phyloP scores from a whole-genome alignment of 2,797 vertebrate species.

The Chelmon rostratus region DNA sequence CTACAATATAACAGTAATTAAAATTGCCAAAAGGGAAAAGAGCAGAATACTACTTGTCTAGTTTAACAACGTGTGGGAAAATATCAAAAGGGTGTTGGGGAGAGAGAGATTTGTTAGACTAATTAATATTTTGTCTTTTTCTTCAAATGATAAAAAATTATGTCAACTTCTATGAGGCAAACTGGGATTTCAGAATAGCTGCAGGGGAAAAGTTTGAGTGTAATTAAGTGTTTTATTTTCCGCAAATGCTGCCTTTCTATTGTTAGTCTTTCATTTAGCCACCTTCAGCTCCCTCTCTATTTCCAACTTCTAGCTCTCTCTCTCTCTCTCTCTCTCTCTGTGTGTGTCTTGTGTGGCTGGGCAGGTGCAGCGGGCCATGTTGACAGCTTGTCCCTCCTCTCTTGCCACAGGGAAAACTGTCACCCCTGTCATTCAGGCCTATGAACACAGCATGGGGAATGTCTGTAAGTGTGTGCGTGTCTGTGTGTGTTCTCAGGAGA shows the following conservation, averaged over 20 bases:
- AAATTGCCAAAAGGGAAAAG: conserved; percentile 55
- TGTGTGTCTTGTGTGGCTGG: conserved; percentile 50
- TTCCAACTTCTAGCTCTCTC: conserved; percentile 19
- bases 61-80: conserved; percentile 46
- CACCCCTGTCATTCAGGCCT: conserved; percentile 80
- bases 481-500: conserved; percentile 64
- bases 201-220: conserved; percentile 45
- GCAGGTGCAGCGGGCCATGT: conserved; percentile 80
- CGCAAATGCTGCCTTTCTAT: conserved; percentile 43
- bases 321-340: conserved; percentile 12
- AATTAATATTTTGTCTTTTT: conserved; percentile 64
- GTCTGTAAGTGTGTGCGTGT: conserved; percentile 58
- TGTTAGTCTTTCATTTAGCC: conserved; percentile 57
- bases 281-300: conserved; percentile 33
- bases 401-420: conserved; percentile 80
- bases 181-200: conserved; percentile 55
- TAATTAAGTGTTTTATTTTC: conserved; percentile 70
- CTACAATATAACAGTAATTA: conserved; percentile 70
- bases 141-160: conserved; percentile 71
- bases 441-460: conserved; percentile 75
- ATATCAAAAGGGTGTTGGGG: conserved; percentile 37
- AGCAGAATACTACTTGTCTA: conserved; percentile 58
- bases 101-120: conserved; percentile 51
- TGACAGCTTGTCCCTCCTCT: conserved; percentile 83
- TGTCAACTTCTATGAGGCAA: conserved; percentile 61